Evolutionary conservation across 1,140 invertebrate species (phyloP), one percentile per base, ranked within the genome.

Genomic region (Nomia melanderi): DNA sequence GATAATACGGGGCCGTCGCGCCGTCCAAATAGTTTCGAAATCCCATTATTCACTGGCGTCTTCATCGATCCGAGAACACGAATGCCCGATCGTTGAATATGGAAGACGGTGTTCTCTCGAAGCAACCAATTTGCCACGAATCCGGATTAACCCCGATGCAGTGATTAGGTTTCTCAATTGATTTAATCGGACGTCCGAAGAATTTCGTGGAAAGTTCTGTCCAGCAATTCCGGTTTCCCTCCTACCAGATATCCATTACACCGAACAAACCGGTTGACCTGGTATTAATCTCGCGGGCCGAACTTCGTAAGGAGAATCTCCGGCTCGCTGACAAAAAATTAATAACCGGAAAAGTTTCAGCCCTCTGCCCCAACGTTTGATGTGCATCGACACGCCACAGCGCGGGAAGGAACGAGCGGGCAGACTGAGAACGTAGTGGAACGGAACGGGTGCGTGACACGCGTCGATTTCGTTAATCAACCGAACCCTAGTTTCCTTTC

Each of bases 291-390:
- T 54, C 47, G 27, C 23, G 70, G 56, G 70, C 6, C 6, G n/a
- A 79, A 71, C 54, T 64, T 20, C 36, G 67, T n/a, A n/a, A n/a
- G n/a, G n/a, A n/a, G n/a, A n/a, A n/a, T n/a, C n/a, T n/a, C n/a
- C n/a, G n/a, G n/a, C n/a, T n/a, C 60, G 31, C 44, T 60, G 71
- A 66, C 54, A 59, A 67, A 71, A 75, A 82, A 80, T 84, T 83
- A 83, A 80, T 83, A 80, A 84, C 78, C 78, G 59, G 69, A 70
- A 84, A 80, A 62, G 83, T 83, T 79, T 62, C 29, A 11, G n/a
- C 56, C 76, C 62, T 72, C 50, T 8, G 4, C 5, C 20, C 47
- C 9, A 7, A 44, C 70, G 20, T 17, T n/a, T 4, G 17, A 33
- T 41, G 31, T 20, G 44, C 36, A 36, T 60, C 53, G 69, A 74